These are phyloP conservation scores for Podiceps cristatus DNA, from an alignment of 2,113 vertebrate species.

Conservation along the genomic window DNA sequence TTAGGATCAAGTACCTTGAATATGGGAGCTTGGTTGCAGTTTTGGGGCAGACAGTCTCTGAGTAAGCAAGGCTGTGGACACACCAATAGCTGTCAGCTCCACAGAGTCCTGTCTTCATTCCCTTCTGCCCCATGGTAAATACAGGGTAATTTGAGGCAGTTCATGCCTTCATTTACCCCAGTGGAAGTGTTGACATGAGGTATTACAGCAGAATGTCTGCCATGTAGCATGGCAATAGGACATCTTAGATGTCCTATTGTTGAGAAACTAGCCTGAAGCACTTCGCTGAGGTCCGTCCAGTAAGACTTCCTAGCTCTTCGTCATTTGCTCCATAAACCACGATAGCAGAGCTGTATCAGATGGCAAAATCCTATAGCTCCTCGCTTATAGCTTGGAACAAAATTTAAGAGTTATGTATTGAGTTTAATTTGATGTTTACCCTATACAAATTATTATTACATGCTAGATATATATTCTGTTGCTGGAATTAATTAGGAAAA, in stretches of 20 bases:
- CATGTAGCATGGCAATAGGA: not conserved
- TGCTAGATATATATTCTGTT: not conserved
- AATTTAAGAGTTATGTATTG: not conserved
- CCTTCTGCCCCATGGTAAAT: not conserved
- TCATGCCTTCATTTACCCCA: conserved; percentile 29
- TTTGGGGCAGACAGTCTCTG: not conserved
- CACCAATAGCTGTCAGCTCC: not conserved
- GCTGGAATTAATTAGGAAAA: not conserved
- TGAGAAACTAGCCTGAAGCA: not conserved
- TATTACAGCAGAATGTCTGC: not conserved
- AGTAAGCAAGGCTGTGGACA: not conserved
- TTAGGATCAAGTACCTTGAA: not conserved
- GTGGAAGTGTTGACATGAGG: not conserved
- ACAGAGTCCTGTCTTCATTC: not conserved
- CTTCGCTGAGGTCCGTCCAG: not conserved
- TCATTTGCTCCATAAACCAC: not conserved
- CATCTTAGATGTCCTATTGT: not conserved
- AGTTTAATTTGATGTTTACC: conserved; percentile 24
- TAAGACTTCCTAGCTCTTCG: not conserved
- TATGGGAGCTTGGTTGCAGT: not conserved
- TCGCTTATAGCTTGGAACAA: not conserved
- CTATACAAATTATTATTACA: too few relatives aligned
- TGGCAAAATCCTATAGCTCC: not conserved
- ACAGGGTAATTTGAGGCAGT: not conserved
- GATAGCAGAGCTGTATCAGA: not conserved